Percentiles rank a stretch among this genome's conserved stretches.
Evolutionary conservation across 2,888 invertebrate genomes (phyloP).

Genomic region (Synanthedon formicaeformis): DNA sequence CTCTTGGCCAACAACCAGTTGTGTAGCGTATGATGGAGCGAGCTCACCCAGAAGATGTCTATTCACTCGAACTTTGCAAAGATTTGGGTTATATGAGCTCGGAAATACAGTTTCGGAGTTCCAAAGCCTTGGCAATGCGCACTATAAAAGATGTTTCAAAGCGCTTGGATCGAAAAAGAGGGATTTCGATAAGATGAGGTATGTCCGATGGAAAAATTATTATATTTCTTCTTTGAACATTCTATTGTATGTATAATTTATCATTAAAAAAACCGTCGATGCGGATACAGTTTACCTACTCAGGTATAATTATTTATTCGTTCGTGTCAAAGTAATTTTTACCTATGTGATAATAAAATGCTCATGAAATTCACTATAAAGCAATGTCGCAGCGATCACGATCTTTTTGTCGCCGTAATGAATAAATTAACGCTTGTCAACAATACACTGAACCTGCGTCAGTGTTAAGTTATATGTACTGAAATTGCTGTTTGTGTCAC

Average conservation of each 20-base stretch:
- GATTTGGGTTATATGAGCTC: too few relatives aligned
- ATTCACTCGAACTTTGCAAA: too few relatives aligned
- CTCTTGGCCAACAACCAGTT: too few relatives aligned
- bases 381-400: constrained; percentile 40
- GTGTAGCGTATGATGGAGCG: too few relatives aligned
- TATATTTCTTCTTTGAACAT: too few relatives aligned
- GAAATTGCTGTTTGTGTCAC: constrained; percentile 7
- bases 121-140: too few relatives aligned
- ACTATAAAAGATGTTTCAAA: too few relatives aligned
- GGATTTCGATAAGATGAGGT: too few relatives aligned
- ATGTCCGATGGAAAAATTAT: too few relatives aligned
- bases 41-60: too few relatives aligned
- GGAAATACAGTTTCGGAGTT: too few relatives aligned
- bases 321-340: constrained; percentile 8
- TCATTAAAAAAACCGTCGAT: background rate
- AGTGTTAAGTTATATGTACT: constrained; percentile 7
- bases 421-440: constrained; percentile 27
- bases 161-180: too few relatives aligned
- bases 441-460: constrained; percentile 11
- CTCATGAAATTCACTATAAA: constrained; percentile 13
- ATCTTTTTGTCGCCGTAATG: constrained; percentile 36
- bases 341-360: constrained; percentile 8
- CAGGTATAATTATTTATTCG: background rate
- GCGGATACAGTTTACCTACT: background rate
- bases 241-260: background rate